Conservation (phyloP, 2,113 vertebrate species). For the Neolamprologus variostigma region DNA sequence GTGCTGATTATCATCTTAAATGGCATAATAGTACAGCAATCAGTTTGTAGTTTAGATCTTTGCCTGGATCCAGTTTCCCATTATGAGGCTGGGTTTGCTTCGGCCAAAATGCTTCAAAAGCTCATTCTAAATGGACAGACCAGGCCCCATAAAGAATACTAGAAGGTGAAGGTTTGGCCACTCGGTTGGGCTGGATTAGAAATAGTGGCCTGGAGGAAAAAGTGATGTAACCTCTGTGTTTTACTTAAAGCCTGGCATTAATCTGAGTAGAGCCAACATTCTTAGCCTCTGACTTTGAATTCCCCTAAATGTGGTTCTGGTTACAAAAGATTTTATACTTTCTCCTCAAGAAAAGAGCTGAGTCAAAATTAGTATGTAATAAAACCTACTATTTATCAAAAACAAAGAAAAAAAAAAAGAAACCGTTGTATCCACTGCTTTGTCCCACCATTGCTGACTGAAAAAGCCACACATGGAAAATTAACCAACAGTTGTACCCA, state of each 20-base stretch:
- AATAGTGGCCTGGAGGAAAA: not conserved
- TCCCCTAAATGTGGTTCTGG: not conserved
- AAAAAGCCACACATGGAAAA: not conserved
- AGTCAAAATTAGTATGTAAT: not conserved
- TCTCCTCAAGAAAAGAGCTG: not conserved
- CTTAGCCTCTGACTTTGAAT: not conserved
- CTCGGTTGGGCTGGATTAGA: not conserved
- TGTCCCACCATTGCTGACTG: not conserved
- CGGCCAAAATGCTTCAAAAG: not conserved
- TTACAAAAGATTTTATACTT: not conserved
- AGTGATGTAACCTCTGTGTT: not conserved
- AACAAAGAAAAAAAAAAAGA: not conserved
- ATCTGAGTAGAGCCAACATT: not conserved
- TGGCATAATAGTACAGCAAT: conserved; percentile 33
- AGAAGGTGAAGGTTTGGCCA: not conserved
- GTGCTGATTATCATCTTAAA: conserved; percentile 3
- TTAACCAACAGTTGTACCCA: not conserved
- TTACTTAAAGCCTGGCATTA: not conserved
- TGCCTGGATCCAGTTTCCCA: not conserved
- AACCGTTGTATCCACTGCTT: not conserved
- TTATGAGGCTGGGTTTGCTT: not conserved
- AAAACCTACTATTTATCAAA: not conserved
- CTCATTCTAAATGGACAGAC: not conserved
- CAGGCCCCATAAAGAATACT: not conserved
- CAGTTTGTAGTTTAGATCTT: not conserved